phyloP scores from a whole-genome alignment of 2,888 invertebrate species.

The Patella caerulea region DNA sequence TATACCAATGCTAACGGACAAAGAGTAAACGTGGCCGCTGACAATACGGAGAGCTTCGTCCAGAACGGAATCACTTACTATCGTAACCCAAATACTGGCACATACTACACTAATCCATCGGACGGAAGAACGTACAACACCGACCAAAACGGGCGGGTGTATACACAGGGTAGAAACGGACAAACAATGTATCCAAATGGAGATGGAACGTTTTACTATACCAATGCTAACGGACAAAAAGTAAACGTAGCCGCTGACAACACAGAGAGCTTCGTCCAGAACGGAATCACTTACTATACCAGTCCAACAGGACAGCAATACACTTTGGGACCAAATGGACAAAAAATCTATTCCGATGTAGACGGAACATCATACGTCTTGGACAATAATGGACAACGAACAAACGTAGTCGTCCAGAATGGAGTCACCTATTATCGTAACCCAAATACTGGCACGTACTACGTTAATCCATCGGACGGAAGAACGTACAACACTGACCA shows the following conservation, averaged over 20 bases:
- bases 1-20: background rate
- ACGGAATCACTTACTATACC: background rate
- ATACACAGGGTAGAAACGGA: background rate
- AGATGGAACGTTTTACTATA: background rate
- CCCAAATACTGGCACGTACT: background rate
- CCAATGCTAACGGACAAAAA: background rate
- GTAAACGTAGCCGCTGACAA: background rate
- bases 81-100: background rate
- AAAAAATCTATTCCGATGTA: background rate
- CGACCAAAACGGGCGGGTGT: no score
- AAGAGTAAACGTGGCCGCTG: background rate
- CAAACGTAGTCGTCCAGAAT: background rate
- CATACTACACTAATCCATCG: background rate
- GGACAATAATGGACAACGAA: background rate
- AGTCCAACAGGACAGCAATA: background rate
- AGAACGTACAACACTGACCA: background rate
- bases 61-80: background rate
- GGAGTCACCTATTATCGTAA: background rate
- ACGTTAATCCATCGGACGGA: background rate
- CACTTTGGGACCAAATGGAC: background rate
- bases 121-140: background rate
- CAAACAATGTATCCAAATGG: background rate
- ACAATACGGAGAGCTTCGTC: background rate
- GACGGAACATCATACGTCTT: background rate
- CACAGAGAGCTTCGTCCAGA: background rate